Conservation (phyloP, 2,113 vertebrate species). For the Oceanodroma tethys region DNA sequence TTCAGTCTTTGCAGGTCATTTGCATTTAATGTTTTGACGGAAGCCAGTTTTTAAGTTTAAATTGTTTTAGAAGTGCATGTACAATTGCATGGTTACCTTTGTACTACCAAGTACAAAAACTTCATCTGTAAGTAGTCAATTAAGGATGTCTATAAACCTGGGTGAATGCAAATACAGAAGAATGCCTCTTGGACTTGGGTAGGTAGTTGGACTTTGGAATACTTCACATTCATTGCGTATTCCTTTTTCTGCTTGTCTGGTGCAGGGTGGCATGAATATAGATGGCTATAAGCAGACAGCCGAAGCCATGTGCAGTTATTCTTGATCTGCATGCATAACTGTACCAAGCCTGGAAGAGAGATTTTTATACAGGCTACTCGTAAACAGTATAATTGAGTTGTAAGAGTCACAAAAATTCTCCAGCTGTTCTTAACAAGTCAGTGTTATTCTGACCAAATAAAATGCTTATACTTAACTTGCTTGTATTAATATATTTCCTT, state of each 20-base stretch:
- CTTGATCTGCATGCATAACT: background rate
- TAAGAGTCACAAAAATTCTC: background rate
- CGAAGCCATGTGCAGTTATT: background rate
- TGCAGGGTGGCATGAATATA: background rate
- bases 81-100: background rate
- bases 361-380: background rate
- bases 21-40: background rate
- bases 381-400: background rate
- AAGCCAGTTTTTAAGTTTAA: background rate
- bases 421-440: background rate
- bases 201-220: conserved; percentile 23
- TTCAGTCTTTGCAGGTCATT: background rate
- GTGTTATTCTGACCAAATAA: background rate
- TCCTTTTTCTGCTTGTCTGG: background rate
- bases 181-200: background rate
- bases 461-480: background rate
- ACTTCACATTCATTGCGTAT: background rate
- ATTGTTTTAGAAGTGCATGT: background rate
- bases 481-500: background rate
- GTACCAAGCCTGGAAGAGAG: background rate
- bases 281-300: background rate
- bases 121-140: background rate
- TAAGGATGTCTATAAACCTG: background rate
- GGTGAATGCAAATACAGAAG: background rate
- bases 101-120: background rate